A percentile compares a stretch with the other conserved stretches of the same genome.
phyloP scores from a whole-genome alignment of 2,888 invertebrate genomes.

The Auanema freiburgensis region DNA sequence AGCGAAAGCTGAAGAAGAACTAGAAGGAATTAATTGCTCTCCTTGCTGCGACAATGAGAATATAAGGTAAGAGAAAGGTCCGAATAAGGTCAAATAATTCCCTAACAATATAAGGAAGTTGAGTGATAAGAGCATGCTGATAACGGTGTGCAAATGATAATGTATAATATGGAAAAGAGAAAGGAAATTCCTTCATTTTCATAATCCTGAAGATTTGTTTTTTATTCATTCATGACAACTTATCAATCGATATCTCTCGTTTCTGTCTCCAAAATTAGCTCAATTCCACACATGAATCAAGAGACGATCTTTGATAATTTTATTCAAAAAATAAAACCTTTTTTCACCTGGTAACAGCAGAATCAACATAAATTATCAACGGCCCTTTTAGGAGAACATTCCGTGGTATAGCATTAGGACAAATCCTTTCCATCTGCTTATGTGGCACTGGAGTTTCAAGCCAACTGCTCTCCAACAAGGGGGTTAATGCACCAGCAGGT shows the following conservation, averaged over 20 bases:
- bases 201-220: too few relatives aligned
- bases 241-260: background rate
- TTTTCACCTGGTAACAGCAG: too few relatives aligned
- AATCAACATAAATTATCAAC: background rate
- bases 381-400: slow-evolving; percentile 62
- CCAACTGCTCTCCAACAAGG: slow-evolving; percentile 73
- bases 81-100: background rate
- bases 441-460: slow-evolving; percentile 79
- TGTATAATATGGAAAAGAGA: too few relatives aligned
- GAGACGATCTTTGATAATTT: too few relatives aligned
- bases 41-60: slow-evolving; percentile 55
- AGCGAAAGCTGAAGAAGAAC: slow-evolving; percentile 30
- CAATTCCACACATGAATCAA: too few relatives aligned
- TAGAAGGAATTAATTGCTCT: slow-evolving; percentile 52
- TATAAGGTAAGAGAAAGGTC: slow-evolving; percentile 30
- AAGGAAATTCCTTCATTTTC: too few relatives aligned
- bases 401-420: slow-evolving; percentile 67
- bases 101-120: background rate
- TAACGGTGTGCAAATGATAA: too few relatives aligned
- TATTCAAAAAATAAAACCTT: too few relatives aligned
- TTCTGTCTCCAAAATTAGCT: background rate
- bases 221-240: slow-evolving; percentile 4
- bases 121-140: background rate
- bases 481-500: slow-evolving; percentile 77
- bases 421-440: slow-evolving; percentile 77